phyloP scores from a whole-genome alignment of 1,140 invertebrate species.

The Drosophila watanabei region DNA sequence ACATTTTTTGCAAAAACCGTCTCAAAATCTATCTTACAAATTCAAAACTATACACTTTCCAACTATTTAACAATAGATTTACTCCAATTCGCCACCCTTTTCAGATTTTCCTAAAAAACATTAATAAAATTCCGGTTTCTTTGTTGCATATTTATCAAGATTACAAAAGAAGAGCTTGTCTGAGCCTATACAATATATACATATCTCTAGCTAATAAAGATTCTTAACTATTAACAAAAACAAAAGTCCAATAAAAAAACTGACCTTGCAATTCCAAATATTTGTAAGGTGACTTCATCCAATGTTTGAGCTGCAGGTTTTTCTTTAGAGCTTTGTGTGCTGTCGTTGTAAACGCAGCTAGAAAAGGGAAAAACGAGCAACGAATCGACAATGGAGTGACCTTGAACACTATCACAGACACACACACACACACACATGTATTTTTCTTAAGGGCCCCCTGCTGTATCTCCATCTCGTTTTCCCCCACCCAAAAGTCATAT shows the following conservation, averaged over 20 bases:
- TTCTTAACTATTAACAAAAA: constrained; percentile 1
- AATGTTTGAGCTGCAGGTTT: constrained; percentile 53
- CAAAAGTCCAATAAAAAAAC: constrained; percentile 6
- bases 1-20: neutral
- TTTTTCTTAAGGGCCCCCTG: constrained; percentile 40
- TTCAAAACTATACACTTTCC: neutral
- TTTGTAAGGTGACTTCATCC: constrained; percentile 50
- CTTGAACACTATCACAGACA: constrained; percentile 38
- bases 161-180: constrained; percentile 10
- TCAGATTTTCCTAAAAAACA: neutral
- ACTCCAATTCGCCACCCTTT: neutral
- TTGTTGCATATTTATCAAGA: constrained; percentile 10
- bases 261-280: constrained; percentile 50
- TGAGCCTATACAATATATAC: neutral
- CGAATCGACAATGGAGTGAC: constrained; percentile 44
- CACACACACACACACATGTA: neutral
- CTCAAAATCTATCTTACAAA: no score
- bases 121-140: neutral
- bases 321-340: constrained; percentile 25
- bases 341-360: constrained; percentile 41
- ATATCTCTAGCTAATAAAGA: neutral
- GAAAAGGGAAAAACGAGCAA: constrained; percentile 24
- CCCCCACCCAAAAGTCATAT: constrained; percentile 7
- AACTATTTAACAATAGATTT: no score
- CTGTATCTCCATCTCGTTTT: constrained; percentile 16